Evolutionary conservation across 1,140 invertebrate genomes (phyloP).

Genomic region (Drosophila fuyamai): DNA sequence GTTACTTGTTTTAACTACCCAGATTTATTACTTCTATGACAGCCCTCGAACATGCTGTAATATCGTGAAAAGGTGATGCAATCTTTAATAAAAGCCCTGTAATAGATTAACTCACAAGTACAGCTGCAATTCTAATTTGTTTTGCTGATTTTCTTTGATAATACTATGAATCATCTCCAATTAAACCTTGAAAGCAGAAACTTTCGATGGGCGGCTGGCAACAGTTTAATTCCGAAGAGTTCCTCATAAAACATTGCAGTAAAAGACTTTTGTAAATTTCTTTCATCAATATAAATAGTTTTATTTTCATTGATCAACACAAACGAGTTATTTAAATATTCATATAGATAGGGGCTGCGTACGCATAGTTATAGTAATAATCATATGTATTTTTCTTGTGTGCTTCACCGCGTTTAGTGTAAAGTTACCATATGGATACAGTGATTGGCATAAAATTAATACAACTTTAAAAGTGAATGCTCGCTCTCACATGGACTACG

Average conservation of each 20-base stretch:
- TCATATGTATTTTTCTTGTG: slow-evolving; percentile 57
- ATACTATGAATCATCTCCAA: background rate
- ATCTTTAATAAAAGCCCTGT: background rate
- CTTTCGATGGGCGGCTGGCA: background rate
- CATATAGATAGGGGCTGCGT: slow-evolving; percentile 29
- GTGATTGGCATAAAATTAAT: slow-evolving; percentile 46
- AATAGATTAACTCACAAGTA: slow-evolving; percentile 3
- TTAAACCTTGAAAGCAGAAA: background rate
- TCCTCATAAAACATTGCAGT: background rate
- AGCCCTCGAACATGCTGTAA: background rate
- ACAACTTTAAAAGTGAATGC: slow-evolving; percentile 55
- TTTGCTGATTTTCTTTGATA: slow-evolving; percentile 6
- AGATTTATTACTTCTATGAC: background rate
- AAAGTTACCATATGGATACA: slow-evolving; percentile 27
- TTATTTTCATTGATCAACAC: slow-evolving; percentile 77
- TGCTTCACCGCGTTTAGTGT: slow-evolving; percentile 27
- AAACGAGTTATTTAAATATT: slow-evolving; percentile 59
- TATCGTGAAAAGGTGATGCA: slow-evolving; percentile 7
- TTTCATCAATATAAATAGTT: slow-evolving; percentile 62
- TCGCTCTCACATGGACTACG: slow-evolving; percentile 30
- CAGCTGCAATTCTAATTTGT: slow-evolving; percentile 6
- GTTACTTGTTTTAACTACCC: background rate
- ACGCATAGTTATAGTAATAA: slow-evolving; percentile 41
- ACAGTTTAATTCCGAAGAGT: background rate
- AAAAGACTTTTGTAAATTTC: background rate